These are phyloP conservation scores for Trichonephila clavipes DNA, from an alignment of 1,140 invertebrate genomes.

Conservation along the genomic window DNA sequence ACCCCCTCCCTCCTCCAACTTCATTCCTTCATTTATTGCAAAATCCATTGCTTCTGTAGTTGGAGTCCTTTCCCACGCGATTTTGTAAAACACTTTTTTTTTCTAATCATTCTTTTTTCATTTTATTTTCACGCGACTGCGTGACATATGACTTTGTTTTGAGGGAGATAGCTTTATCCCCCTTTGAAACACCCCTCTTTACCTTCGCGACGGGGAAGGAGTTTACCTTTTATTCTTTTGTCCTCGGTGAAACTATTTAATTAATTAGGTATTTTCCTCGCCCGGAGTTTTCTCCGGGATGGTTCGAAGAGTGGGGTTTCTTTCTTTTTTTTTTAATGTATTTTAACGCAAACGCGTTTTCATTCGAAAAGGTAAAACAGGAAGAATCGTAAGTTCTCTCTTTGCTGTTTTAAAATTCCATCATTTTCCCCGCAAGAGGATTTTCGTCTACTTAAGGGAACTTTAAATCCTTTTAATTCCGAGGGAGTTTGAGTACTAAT, in stretches of 20 bases:
- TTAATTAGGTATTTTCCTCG: slow-evolving; percentile 7
- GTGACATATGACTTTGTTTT: slow-evolving; percentile 29
- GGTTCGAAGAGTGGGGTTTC: background rate
- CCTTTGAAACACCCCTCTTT: background rate
- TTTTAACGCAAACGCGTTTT: background rate
- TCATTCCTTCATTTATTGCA: slow-evolving; percentile 72
- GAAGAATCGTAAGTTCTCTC: background rate
- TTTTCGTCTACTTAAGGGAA: slow-evolving; percentile 39
- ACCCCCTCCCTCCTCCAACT: background rate
- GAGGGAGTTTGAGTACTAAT: background rate
- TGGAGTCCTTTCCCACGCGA: background rate
- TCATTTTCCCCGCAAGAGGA: background rate
- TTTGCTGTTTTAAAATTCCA: slow-evolving; percentile 21
- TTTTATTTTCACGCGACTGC: background rate
- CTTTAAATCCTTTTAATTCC: slow-evolving; percentile 46
- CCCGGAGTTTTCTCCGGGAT: background rate
- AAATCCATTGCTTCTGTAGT: slow-evolving; percentile 48
- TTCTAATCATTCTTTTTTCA: background rate
- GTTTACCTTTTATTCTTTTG: background rate
- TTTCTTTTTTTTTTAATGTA: background rate
- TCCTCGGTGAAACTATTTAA: slow-evolving; percentile 12
- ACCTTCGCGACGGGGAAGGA: background rate
- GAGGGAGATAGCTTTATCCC: background rate
- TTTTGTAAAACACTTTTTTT: slow-evolving; percentile 42
- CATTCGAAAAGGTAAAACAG: background rate